Evolutionary conservation across 1,140 invertebrate species (phyloP), one percentile per base, ranked within the genome.

Genomic region (Dufourea novaeangliae): DNA sequence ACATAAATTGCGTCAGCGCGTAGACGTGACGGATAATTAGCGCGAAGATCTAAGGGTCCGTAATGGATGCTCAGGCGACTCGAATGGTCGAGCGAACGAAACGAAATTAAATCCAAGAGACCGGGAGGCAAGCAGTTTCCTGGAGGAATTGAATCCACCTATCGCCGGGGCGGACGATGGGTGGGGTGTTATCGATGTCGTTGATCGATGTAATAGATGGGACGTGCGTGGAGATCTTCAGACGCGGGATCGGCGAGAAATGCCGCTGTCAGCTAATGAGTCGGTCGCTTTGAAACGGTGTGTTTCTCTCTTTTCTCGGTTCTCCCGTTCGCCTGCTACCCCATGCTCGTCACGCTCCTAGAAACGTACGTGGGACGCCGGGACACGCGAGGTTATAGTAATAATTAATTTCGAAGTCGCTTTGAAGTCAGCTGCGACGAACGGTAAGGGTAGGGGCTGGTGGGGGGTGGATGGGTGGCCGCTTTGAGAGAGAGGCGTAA

Each of bases 341-440:
- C 44, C 61, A 75, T 73, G 73, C 79, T 64, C 69, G 81, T 83
- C 56, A 73, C 72, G 80, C 78, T 69, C 52, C 27, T 79, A 70
- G 73, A 85, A 75, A 54, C 83, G 77, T 78, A 77, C 77, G 74
- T 81, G 70, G 67, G 69, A 82, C 83, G 82, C 41, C 41, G 57
- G 41, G 64, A 76, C 61, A 83, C 72, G 78, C 84, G 73, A 78
- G 77, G 68, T 75, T 82, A 80, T 73, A 78, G 83, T 80, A 87
- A 87, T 87, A 87, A 87, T 87, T 87, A 87, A 87, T 87, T 80
- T 83, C 83, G 62, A 86, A 87, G 85, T 86, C 79, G 56, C 85
- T 86, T 86, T 86, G 85, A 86, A 84, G 79, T 64, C 75, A 79
- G 82, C 79, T 86, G 85, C 81, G 78, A 83, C 79, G 61, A 68